phyloP scores from a whole-genome alignment of 1,140 invertebrate genomes.

The Drosophila nigrodunni region DNA sequence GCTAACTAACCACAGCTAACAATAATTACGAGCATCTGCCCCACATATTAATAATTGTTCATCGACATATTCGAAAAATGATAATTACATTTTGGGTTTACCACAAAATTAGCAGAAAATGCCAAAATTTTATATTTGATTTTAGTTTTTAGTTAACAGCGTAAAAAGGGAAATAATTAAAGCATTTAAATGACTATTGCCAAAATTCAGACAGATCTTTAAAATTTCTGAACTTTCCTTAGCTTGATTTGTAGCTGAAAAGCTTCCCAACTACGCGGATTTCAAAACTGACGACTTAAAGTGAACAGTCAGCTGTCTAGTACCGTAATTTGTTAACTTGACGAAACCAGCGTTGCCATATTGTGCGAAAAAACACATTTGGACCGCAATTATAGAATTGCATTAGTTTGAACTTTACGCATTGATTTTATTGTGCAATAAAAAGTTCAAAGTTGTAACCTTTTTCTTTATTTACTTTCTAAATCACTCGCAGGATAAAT shows the following conservation, averaged over 20 bases:
- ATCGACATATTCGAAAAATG: slow-evolving; percentile 12
- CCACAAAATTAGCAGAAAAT: slow-evolving; percentile 22
- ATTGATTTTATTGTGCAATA: slow-evolving; percentile 32
- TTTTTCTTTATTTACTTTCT: slow-evolving; percentile 26
- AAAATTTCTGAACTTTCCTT: no score
- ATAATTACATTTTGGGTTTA: slow-evolving; percentile 11
- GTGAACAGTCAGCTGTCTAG: no score
- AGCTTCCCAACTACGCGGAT: no score
- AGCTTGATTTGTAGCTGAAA: no score
- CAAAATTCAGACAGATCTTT: no score
- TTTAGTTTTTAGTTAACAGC: not conserved
- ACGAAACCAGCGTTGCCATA: not conserved
- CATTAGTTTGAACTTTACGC: slow-evolving; percentile 7
- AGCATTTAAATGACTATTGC: no score
- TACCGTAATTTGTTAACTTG: not conserved
- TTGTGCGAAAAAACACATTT: not conserved
- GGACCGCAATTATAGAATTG: slow-evolving; percentile 10
- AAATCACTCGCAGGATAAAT: not conserved
- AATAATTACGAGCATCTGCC: slow-evolving; percentile 35
- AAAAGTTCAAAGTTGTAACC: slow-evolving; percentile 34
- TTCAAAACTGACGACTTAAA: no score
- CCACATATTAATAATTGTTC: slow-evolving; percentile 34
- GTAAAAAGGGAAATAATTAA: no score
- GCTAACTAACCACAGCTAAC: not conserved
- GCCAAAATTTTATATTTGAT: not conserved